Evolutionary conservation across 2,888 invertebrate genomes (phyloP), one percentile per base, ranked within the genome.

Genomic region (Meloe dianella): DNA sequence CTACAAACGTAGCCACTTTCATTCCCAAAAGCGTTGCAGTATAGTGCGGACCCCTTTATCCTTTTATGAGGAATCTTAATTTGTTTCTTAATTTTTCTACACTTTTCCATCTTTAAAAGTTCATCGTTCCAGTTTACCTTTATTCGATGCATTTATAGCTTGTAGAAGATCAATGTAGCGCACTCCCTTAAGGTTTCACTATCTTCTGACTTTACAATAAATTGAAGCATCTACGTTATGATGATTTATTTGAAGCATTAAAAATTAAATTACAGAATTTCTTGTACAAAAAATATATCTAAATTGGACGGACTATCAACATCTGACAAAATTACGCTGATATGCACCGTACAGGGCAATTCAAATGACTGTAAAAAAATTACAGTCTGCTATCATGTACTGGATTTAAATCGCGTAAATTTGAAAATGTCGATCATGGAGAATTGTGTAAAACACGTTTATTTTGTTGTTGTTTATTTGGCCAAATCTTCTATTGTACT

Each of bases 211-310:
- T 35, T 35, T 35, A 6, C 1, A 35, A 14, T 35, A 41, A 35
- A 3, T 17, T n/a, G 8, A 6, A 41, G 1, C 17, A 17, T 6
- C 17, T 41, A 14, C 54, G 3, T 22, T 54, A n/a, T 27, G 4
- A 54, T 27, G 7, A 22, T 67, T 67, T 67, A 3, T 27, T 67
- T 63, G 63, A 67, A 67, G 67, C 66, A 60, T 54, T 54, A 54
- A 57, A 61, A 61, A 58, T 47, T 57, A 61, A 47, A 58, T 27
- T 22, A 51, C 51, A 38, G 29, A 54, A 57, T 57, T 20, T 20
- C 47, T 32, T 56, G 20, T 67, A 67, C 61, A 67, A 67, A 67
- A 67, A 63, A 17, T 64, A 57, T 58, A 54, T 63, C 56, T 57
- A 41, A 61, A 54, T 32, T 67, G 63, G 67, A 64, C 63, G 63